phyloP scores from a whole-genome alignment of 1,140 invertebrate genomes.

The Anadara kagoshimensis region DNA sequence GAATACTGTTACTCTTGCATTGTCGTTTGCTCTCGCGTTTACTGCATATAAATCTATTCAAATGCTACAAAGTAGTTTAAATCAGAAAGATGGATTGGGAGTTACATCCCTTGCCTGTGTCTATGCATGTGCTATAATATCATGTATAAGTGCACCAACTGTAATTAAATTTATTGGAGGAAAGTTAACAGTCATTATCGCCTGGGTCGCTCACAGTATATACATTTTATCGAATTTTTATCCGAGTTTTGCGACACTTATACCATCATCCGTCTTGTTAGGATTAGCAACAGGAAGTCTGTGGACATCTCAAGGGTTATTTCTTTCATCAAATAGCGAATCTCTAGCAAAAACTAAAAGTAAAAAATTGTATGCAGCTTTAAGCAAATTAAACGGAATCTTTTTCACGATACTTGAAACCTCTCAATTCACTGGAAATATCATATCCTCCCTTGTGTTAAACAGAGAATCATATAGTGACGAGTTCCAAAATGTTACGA shows the following conservation, averaged over 20 bases:
- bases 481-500: neutral
- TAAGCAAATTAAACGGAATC: slow-evolving; percentile 4
- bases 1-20: slow-evolving; percentile 22
- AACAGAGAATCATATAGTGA: neutral
- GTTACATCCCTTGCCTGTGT: slow-evolving; percentile 33
- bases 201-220: slow-evolving; percentile 15
- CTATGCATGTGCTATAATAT: slow-evolving; percentile 31
- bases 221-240: slow-evolving; percentile 40
- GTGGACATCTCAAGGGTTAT: slow-evolving; percentile 54
- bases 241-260: slow-evolving; percentile 33
- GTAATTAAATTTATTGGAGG: slow-evolving; percentile 46
- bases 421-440: neutral
- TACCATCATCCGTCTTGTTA: slow-evolving; percentile 29
- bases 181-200: slow-evolving; percentile 43
- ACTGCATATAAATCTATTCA: slow-evolving; percentile 58
- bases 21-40: slow-evolving; percentile 47
- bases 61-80: slow-evolving; percentile 66
- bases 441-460: slow-evolving; percentile 1
- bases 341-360: neutral
- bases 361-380: neutral
- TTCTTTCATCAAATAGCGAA: slow-evolving; percentile 41
- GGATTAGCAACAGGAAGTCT: slow-evolving; percentile 35
- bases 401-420: neutral
- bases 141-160: slow-evolving; percentile 42
- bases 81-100: slow-evolving; percentile 47